Base-by-base conservation (phyloP, 1,140 invertebrate genomes). In the Carcinoscorpius rotundicauda region DNA sequence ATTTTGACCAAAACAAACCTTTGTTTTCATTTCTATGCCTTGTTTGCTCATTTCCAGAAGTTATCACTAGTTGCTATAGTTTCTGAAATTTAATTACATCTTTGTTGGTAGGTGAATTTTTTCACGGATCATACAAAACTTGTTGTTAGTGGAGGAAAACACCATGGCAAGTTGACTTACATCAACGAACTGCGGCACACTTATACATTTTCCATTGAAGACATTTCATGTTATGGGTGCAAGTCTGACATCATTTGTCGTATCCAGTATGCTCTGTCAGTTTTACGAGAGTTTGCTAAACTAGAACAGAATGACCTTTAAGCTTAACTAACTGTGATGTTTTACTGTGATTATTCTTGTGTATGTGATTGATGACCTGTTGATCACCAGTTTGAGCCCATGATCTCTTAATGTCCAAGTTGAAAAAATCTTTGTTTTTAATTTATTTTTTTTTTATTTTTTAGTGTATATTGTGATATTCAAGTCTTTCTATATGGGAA, bases 81-180 rank as follows among this genome's bases (percentile, higher is more conserved):
- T 29, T 29, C 29, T 29, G 29, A 29, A 29, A 29, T 29, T 29
- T 29, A 29, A 29, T 29, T 29, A 29, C 29, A 29, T 29, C 29
- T 29, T 29, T 29, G 29, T 29, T 29, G 29, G 29, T 74, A 83
- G 82, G 79, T 84, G 51, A 84, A 84, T 73, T 84, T 85, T 73
- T 84, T 85, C 75, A 79, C 81, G 69, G 83, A 84, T 72, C 83
- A 84, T 71, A 83, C 81, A 10, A 84, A 84, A 72, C 76, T 84
- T 51, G 82, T 84, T 65, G 66, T 84, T 8, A 70, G 72, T 58
- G 67, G 69, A 56, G 61, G 69, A 8, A 62, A 66, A 48, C 70
- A 62, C 6, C 67, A 74, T n/a, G 82, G 80, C 66, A 79, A 79
- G 49, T 70, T 84, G 6, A 82, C 83, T 76, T 78, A 78, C 70